Percentiles rank a stretch among this genome's conserved stretches.
phyloP scores from a whole-genome alignment of 2,797 vertebrate species.

The Sardinella longiceps region DNA sequence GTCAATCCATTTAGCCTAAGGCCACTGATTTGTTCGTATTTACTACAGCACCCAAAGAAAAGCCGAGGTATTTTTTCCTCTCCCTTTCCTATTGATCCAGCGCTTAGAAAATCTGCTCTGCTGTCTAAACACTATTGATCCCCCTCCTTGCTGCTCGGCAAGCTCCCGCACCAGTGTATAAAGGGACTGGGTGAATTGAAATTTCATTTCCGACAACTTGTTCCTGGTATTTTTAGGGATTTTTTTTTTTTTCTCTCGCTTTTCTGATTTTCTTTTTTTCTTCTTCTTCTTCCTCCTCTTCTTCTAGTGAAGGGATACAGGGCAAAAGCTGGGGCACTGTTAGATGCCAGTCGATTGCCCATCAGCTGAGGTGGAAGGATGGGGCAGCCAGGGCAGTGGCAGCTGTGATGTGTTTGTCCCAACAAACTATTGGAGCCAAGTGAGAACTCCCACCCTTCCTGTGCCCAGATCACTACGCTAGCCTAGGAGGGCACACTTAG shows the following conservation, averaged over 20 bases:
- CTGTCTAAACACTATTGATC: slow-evolving; percentile 97
- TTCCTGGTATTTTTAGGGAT: slow-evolving; percentile 83
- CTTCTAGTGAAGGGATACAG: slow-evolving; percentile 64
- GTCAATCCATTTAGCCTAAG: slow-evolving; percentile 91
- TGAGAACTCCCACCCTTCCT: background rate
- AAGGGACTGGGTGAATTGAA: slow-evolving; percentile 93
- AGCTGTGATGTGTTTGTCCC: slow-evolving; percentile 45
- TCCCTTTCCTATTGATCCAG: slow-evolving; percentile 88
- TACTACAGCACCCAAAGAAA: slow-evolving; percentile 85
- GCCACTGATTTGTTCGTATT: slow-evolving; percentile 89
- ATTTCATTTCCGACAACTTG: slow-evolving; percentile 94
- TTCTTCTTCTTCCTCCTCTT: background rate
- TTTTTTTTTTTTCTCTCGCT: background rate
- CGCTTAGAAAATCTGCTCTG: slow-evolving; percentile 91
- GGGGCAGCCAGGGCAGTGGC: slow-evolving; percentile 13
- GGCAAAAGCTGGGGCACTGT: slow-evolving; percentile 64
- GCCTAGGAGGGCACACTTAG: background rate
- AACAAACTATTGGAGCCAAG: background rate
- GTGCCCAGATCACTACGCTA: background rate
- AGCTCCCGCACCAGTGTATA: slow-evolving; percentile 84
- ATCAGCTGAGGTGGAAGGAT: slow-evolving; percentile 60
- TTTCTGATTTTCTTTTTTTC: background rate
- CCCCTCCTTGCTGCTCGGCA: slow-evolving; percentile 79
- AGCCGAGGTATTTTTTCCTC: slow-evolving; percentile 82
- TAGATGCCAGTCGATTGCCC: slow-evolving; percentile 72